A percentile compares a stretch with the other conserved stretches of the same genome.
Conservation (phyloP, 2,888 invertebrate genomes). For the Mythimna pallens region DNA sequence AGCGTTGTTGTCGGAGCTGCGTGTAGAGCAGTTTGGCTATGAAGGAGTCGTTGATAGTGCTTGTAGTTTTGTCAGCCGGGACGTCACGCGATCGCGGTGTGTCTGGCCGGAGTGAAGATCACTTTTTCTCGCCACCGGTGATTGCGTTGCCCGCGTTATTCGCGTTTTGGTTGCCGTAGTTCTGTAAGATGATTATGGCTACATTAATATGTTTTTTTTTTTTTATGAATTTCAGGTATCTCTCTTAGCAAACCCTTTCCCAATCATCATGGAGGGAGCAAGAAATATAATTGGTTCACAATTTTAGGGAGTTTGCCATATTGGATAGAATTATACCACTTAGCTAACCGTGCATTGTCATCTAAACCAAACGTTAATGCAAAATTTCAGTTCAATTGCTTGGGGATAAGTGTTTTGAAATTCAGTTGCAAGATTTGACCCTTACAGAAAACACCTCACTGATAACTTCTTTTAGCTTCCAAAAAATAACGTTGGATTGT, state of each 20-base stretch:
- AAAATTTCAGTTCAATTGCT: background rate
- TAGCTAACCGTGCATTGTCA: background rate
- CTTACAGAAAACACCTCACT: background rate
- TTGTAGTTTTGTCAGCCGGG: constrained; percentile 19
- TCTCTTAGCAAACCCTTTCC: no score
- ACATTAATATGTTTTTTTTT: background rate
- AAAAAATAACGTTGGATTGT: no score
- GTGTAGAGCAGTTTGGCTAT: constrained; percentile 14
- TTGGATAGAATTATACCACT: background rate
- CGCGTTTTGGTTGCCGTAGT: constrained; percentile 76
- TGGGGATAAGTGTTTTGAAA: background rate
- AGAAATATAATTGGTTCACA: background rate
- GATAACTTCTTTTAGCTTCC: no score
- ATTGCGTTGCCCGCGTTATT: constrained; percentile 59
- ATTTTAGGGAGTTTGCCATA: background rate
- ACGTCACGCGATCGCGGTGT: constrained; percentile 22
- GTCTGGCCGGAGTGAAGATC: constrained; percentile 55
- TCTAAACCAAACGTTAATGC: background rate
- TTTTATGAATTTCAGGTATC: no score
- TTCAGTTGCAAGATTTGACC: background rate
- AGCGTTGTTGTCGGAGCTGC: constrained; percentile 13
- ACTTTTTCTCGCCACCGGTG: constrained; percentile 79
- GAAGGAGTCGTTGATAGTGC: constrained; percentile 27
- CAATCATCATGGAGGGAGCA: background rate
- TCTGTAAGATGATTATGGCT: constrained; percentile 66